Conservation (phyloP, 2,888 invertebrate genomes). For the Ochropleura leucogaster region DNA sequence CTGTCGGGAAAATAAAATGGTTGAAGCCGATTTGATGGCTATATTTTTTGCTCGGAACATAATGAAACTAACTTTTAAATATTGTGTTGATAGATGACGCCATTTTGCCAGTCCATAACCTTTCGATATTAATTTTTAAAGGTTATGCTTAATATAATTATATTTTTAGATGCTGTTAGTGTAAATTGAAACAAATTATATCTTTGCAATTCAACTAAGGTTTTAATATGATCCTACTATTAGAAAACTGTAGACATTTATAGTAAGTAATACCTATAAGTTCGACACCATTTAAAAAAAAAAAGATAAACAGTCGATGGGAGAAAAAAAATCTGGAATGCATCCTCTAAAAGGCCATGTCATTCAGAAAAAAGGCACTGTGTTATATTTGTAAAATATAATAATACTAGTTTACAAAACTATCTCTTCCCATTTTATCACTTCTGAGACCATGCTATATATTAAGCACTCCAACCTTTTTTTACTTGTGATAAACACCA, state of each 20-base stretch:
- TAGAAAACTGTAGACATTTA: neutral
- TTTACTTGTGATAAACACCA: constrained; percentile 53
- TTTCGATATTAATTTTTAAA: neutral
- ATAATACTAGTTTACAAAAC: neutral
- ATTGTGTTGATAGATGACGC: neutral
- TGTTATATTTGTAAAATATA: neutral
- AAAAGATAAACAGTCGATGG: too few species aligned
- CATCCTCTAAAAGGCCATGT: neutral
- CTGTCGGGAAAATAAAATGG: constrained; percentile 29
- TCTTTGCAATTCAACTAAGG: neutral
- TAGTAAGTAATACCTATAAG: too few species aligned
- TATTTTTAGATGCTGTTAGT: neutral
- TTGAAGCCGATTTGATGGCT: neutral
- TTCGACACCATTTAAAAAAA: too few species aligned
- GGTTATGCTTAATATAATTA: neutral
- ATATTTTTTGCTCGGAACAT: neutral
- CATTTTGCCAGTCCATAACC: neutral
- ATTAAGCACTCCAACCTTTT: constrained; percentile 30
- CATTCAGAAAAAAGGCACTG: neutral
- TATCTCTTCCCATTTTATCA: constrained; percentile 18
- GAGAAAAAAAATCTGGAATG: too few species aligned
- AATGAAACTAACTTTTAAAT: neutral
- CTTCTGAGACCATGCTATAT: constrained; percentile 2
- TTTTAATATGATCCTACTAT: neutral
- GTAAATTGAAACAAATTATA: too few species aligned